Conservation (phyloP, 2,797 vertebrate genomes). For the Enteromius unitaeniatus region DNA sequence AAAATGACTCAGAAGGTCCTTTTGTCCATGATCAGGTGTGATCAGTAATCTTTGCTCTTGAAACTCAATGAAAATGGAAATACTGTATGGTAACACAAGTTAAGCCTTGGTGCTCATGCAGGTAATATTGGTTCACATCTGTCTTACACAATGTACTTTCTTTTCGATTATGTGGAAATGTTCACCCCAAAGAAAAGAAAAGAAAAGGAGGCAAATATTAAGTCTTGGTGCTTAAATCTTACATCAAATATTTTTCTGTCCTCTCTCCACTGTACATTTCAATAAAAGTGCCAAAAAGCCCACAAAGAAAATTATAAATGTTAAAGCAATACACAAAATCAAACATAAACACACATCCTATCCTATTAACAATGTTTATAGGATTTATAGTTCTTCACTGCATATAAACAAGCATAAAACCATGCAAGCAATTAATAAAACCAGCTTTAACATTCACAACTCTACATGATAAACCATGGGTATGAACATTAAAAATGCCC, state of each 20-base stretch:
- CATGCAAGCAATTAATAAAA: constrained; percentile 4
- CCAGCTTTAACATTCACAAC: neutral
- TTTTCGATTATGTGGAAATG: neutral
- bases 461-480: neutral
- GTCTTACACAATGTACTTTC: neutral
- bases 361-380: constrained; percentile 13
- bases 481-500: neutral
- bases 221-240: neutral
- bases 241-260: neutral
- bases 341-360: constrained; percentile 19
- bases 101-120: neutral
- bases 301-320: constrained; percentile 23
- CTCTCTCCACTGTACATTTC: constrained; percentile 8
- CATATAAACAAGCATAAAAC: constrained; percentile 13
- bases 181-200: neutral
- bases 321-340: constrained; percentile 25
- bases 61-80: neutral
- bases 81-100: neutral
- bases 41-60: neutral
- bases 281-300: constrained; percentile 18
- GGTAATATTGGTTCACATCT: neutral
- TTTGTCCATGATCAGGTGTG: neutral
- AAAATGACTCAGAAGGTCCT: constrained; percentile 17
- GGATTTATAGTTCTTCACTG: neutral
- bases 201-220: neutral